These are phyloP conservation scores for Diplodus puntazzo DNA, from an alignment of 2,797 vertebrate genomes.

Conservation along the genomic window DNA sequence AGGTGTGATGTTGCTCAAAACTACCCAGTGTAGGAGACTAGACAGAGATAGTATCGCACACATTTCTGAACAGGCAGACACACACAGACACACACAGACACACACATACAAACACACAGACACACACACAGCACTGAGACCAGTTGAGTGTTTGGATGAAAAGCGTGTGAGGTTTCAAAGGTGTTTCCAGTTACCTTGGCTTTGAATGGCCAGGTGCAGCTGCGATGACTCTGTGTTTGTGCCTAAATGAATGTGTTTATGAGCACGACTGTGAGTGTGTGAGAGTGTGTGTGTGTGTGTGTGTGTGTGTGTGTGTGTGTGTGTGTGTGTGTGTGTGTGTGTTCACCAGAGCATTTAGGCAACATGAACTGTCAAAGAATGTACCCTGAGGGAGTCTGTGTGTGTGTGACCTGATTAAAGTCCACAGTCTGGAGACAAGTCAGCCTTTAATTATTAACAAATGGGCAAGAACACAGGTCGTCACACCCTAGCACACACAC, in stretches of 20 bases:
- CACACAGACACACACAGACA: conserved; percentile 25
- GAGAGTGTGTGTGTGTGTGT: conserved; percentile 22
- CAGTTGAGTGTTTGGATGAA: conserved; percentile 49
- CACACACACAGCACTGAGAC: conserved; percentile 27
- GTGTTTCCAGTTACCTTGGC: conserved; percentile 65
- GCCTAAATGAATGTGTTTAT: conserved; percentile 51
- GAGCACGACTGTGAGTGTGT: conserved; percentile 15
- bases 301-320: conserved; percentile 27
- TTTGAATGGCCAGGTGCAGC: conserved; percentile 70
- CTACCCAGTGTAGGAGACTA: neutral
- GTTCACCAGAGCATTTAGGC: conserved; percentile 57
- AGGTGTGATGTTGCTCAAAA: conserved; percentile 39
- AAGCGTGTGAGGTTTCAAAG: conserved; percentile 64
- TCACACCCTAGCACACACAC: conserved; percentile 40
- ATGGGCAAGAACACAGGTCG: conserved; percentile 62
- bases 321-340: conserved; percentile 30
- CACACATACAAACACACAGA: conserved; percentile 21
- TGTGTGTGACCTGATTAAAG: conserved; percentile 74
- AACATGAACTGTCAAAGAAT: conserved; percentile 73
- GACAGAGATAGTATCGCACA: conserved; percentile 3
- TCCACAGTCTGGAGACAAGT: conserved; percentile 76
- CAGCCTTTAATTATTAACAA: conserved; percentile 85
- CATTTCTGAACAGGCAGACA: conserved; percentile 6
- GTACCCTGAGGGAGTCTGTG: conserved; percentile 57
- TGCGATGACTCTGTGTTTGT: conserved; percentile 60